Percentiles rank a stretch among this genome's conserved stretches.
phyloP scores from a whole-genome alignment of 2,113 vertebrate species.

The Talpa occidentalis region DNA sequence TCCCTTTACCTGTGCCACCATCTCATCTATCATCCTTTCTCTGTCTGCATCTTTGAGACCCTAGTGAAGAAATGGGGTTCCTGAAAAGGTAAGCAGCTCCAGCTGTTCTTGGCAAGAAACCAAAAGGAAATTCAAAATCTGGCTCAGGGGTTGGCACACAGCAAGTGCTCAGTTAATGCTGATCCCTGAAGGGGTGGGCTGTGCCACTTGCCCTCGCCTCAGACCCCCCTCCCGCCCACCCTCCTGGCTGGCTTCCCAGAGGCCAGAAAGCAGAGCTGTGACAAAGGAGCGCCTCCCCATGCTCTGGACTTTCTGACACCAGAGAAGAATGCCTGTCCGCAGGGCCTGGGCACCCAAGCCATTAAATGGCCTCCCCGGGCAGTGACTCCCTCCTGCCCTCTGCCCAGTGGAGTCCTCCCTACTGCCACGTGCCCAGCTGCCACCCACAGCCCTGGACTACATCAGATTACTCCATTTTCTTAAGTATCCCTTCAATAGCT shows the following conservation, averaged over 20 bases:
- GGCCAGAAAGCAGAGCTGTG: background rate
- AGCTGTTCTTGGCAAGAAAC: background rate
- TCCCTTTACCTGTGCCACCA: background rate
- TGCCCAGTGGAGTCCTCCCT: background rate
- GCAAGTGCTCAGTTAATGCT: background rate
- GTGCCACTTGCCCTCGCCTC: background rate
- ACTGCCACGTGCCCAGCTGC: background rate
- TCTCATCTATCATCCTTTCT: background rate
- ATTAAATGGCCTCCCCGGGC: accelerated
- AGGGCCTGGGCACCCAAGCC: accelerated
- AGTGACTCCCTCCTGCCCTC: background rate
- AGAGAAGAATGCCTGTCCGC: background rate
- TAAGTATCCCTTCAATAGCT: background rate
- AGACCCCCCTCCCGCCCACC: background rate
- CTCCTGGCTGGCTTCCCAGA: background rate
- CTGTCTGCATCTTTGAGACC: background rate
- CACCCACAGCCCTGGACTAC: background rate
- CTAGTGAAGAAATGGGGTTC: background rate
- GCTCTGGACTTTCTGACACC: background rate
- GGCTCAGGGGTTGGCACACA: background rate
- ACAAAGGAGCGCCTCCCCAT: too few relatives aligned
- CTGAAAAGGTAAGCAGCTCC: background rate
- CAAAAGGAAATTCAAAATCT: background rate
- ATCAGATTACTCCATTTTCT: background rate
- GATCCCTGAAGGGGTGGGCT: background rate